Evolutionary conservation across 2,888 invertebrate species (phyloP).

Genomic region (Glyphotaelius pellucidus): DNA sequence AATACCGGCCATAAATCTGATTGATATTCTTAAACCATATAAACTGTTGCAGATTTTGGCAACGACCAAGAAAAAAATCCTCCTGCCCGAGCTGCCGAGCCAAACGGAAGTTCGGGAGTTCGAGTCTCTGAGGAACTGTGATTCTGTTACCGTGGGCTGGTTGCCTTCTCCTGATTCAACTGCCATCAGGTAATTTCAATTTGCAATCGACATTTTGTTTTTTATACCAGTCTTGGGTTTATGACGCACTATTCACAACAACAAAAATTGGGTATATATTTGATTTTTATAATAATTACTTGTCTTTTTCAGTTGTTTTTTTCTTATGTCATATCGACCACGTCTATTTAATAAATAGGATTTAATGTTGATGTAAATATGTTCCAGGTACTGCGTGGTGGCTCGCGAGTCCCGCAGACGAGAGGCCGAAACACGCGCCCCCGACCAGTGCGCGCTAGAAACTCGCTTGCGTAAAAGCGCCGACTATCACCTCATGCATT

Average conservation of each 20-base stretch:
- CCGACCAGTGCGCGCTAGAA: conserved; percentile 74
- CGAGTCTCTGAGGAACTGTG: conserved; percentile 73
- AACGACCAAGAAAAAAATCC: conserved; percentile 73
- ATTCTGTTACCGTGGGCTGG: conserved; percentile 79
- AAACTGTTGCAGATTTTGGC: conserved; percentile 73
- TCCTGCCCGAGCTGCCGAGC: conserved; percentile 77
- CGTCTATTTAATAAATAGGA: not conserved
- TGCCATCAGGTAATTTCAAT: conserved; percentile 69
- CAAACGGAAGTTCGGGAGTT: conserved; percentile 76
- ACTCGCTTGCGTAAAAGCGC: conserved; percentile 71
- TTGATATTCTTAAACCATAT: not conserved
- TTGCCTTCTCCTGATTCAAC: conserved; percentile 75
- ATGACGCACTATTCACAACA: too few species aligned
- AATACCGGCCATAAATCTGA: too few species aligned
- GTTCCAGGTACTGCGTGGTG: conserved; percentile 71
- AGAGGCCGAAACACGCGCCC: conserved; percentile 69
- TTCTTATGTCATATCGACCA: too few species aligned
- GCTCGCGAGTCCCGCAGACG: conserved; percentile 70
- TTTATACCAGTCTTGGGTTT: too few species aligned
- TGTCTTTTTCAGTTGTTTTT: too few species aligned
- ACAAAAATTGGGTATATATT: too few species aligned
- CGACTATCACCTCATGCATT: conserved; percentile 71
- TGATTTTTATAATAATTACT: too few species aligned
- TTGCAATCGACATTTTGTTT: not conserved
- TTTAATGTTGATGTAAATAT: not conserved